Base-by-base conservation (phyloP, 2,797 vertebrate species). In the Streptopelia turtur region DNA sequence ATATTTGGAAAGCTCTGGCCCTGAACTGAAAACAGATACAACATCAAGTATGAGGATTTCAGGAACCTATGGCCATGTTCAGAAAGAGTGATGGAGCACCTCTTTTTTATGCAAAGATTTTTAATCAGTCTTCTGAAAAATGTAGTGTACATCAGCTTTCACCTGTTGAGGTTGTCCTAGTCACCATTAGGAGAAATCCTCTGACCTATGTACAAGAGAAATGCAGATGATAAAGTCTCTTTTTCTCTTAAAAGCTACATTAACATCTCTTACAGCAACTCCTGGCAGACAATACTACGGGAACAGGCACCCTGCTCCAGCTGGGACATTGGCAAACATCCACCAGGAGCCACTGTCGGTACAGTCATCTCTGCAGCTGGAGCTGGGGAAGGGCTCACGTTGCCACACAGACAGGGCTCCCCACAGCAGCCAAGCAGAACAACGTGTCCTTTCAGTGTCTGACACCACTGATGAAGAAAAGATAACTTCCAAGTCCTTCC, bases 371-470 rank as follows among this genome's bases (percentile, higher is more conserved):
- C 89, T 50, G n/a, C 35, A 39, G 10, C 50, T 4, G 3, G n/a
- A 90, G n/a, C 35, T 68, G 45, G 16, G 35, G 45, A 77, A 60
- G 25, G 10, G 21, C 53, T 93, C 24, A 28, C 2, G 0, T 27
- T 3, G 1, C 63, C 3, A 0, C 39, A 53, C 5, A 39, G 35
- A 55, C 47, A 35, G 30, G 0, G 0, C 30, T 45, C 13, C 27
- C 68, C 0, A 0, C 20, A 37, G 39, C 28, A 88, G 41, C 52
- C 60, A 61, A 50, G 21, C 9, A 72, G 47, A 64, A 13, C 10
- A 33, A 64, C 3, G 7, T 1, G 10, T 60, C n/a, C 25, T 45
- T 53, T 68, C 39, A 50, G 24, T 18, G n/a, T 43, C 43, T 52
- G n/a, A 27, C 23, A 74, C 15, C n/a, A 43, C 11, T 45, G 13